Percentiles rank a stretch among this genome's conserved stretches.
These are phyloP conservation scores for Drosophila funebris DNA, from an alignment of 1,140 invertebrate species.

Conservation along the genomic window DNA sequence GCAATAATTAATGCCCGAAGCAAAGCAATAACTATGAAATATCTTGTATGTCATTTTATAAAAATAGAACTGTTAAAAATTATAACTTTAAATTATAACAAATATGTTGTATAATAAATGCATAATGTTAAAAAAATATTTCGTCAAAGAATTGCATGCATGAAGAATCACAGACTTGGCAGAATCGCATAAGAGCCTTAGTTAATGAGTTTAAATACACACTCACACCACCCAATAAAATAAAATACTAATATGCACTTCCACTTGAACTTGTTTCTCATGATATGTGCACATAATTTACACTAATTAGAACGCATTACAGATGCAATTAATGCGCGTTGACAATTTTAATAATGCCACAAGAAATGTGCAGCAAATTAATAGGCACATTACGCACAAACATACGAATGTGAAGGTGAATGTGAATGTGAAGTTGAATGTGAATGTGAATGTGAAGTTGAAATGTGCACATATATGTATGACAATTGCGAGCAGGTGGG, in stretches of 20 bases:
- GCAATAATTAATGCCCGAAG: neutral
- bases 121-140: neutral
- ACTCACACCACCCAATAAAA: neutral
- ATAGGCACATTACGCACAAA: constrained; percentile 35
- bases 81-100: no score
- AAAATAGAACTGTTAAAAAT: no score
- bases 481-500: constrained; percentile 31
- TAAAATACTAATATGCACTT: constrained; percentile 1
- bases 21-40: no score
- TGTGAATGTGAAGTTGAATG: neutral
- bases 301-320: constrained; percentile 73
- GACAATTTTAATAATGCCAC: constrained; percentile 68
- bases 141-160: neutral
- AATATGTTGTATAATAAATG: no score
- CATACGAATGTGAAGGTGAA: constrained; percentile 1
- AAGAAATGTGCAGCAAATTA: constrained; percentile 50
- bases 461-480: neutral
- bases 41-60: no score
- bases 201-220: constrained; percentile 14
- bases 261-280: constrained; percentile 33
- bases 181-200: neutral
- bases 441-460: neutral
- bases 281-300: constrained; percentile 47
- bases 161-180: neutral
- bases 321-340: constrained; percentile 69